Conservation (phyloP, 2,888 invertebrate species). For the Euphydryas editha region DNA sequence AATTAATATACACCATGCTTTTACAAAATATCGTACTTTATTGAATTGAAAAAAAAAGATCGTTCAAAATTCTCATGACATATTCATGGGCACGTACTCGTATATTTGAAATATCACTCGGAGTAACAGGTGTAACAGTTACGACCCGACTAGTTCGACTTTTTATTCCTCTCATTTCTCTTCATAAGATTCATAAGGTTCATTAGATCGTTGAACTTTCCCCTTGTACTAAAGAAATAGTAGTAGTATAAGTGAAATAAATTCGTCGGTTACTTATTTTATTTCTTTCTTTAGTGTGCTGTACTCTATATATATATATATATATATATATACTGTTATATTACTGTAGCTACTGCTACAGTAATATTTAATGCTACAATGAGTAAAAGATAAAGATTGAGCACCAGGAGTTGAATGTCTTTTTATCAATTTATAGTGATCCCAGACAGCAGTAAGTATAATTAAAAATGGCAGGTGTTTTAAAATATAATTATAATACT, state of each 20-base stretch:
- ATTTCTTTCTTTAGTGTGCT: neutral
- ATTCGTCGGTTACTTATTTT: slow-evolving; percentile 8
- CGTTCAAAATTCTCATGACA: neutral
- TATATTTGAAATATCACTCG: slow-evolving; percentile 23
- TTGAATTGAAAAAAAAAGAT: neutral
- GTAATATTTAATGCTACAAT: too few relatives aligned
- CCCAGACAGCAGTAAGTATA: too few relatives aligned
- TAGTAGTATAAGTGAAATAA: neutral
- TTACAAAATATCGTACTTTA: neutral
- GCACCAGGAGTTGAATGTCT: too few relatives aligned
- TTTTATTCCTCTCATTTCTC: slow-evolving; percentile 50
- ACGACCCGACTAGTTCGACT: slow-evolving; percentile 45
- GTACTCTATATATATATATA: neutral
- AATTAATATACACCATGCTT: too few relatives aligned
- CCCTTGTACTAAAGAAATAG: slow-evolving; percentile 4
- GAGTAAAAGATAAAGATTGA: too few relatives aligned
- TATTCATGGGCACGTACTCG: slow-evolving; percentile 4
- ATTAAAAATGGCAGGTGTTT: too few relatives aligned
- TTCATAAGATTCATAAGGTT: slow-evolving; percentile 28
- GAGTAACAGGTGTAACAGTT: slow-evolving; percentile 57
- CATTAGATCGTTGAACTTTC: slow-evolving; percentile 27
- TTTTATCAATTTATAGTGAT: too few relatives aligned
- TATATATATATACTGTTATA: too few relatives aligned
- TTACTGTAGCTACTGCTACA: too few relatives aligned
- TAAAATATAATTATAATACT: too few relatives aligned